These are phyloP conservation scores for Australoheros scitulus DNA, from an alignment of 2,113 vertebrate genomes.

Conservation along the genomic window DNA sequence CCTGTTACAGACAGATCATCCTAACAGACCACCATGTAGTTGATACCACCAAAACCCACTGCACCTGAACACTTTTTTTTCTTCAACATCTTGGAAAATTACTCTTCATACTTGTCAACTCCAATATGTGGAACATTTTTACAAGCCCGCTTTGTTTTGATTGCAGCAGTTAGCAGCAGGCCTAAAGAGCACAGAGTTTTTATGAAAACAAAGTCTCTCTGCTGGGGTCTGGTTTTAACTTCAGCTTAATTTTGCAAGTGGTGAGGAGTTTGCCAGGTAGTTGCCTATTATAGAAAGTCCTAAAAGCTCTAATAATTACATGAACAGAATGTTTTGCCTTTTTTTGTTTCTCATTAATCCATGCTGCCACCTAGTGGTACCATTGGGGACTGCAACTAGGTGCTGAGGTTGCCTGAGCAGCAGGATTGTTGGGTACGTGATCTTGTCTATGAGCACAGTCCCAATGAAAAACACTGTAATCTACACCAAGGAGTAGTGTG, in stretches of 20 bases:
- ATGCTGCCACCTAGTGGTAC: slow-evolving; percentile 60
- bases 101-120: slow-evolving; percentile 15
- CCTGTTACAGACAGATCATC: slow-evolving; percentile 19
- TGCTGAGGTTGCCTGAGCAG: background rate
- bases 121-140: slow-evolving; percentile 28
- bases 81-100: slow-evolving; percentile 22
- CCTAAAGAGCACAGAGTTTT: slow-evolving; percentile 10
- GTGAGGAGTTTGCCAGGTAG: background rate
- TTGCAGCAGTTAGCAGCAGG: background rate
- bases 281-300: slow-evolving; percentile 11
- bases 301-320: background rate
- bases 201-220: slow-evolving; percentile 24
- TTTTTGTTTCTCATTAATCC: slow-evolving; percentile 17
- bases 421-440: background rate
- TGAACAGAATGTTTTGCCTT: background rate
- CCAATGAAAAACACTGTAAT: background rate
- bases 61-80: slow-evolving; percentile 8
- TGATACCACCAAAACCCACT: slow-evolving; percentile 9
- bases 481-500: background rate
- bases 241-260: slow-evolving; percentile 16
- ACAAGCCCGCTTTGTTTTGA: slow-evolving; percentile 38
- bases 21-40: slow-evolving; percentile 39
- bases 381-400: background rate
- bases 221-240: slow-evolving; percentile 6
- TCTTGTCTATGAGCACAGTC: too few relatives aligned